Evolutionary conservation across 1,140 invertebrate genomes (phyloP), one percentile per base, ranked within the genome.

Genomic region (roundworm (Caenorhabditis elegans)): DNA sequence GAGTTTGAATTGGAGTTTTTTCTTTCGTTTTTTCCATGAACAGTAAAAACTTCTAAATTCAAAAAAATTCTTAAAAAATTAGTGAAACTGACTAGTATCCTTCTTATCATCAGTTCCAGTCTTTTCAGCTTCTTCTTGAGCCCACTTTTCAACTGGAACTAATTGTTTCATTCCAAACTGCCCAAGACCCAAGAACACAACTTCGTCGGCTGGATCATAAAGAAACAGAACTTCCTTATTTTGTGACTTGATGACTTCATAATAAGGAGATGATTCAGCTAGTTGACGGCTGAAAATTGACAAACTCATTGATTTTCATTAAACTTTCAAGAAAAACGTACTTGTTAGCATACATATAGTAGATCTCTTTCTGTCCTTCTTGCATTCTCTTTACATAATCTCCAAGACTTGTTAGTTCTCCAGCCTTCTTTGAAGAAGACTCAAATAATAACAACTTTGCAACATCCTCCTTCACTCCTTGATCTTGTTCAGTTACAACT

Each of bases 181-280:
- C 84, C 93, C 92, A 24, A 98, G 90, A 86, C 97, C 95, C 92
- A 98, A 93, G 0, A 98, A 91, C 11, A 98, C 95, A 26, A 98
- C 91, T 90, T 98, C 97, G 91, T 98, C 97, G 86, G 98, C 96
- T 0, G 94, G 93, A 87, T 98, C 96, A 87, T 96, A 98, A 88
- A 95, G 95, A 90, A 97, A 98, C 2, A 99, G 89, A 1, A 98
- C 96, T 92, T 98, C 95, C 3, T 94, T 92, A 82, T 96, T 93
- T 83, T 93, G 88, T 80, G 92, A 90, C 87, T 95, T 95, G 1
- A 98, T 91, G 22, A 94, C 94, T 91, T 98, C 96, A 87, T 94
- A 96, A 89, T 98, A 98, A 0, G 96, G 96, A 0, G 96, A 98
- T 2, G 93, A 93, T 91, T 97, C 94, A 0, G 96, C 96, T 60